phyloP scores from a whole-genome alignment of 2,888 invertebrate genomes.

The Aspidiotus rigidus region DNA sequence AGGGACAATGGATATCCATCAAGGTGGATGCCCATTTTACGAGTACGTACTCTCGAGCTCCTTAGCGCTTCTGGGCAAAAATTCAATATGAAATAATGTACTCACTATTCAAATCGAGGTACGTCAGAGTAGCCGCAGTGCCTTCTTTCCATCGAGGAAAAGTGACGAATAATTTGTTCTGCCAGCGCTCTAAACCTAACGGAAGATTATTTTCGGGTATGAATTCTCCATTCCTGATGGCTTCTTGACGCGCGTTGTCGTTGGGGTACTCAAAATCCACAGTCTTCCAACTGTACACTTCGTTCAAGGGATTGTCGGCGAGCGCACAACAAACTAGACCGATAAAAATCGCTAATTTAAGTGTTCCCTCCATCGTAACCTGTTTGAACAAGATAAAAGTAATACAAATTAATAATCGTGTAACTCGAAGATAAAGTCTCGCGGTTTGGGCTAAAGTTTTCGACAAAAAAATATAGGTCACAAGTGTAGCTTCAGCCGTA shows the following conservation, averaged over 20 bases:
- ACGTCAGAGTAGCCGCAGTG: constrained; percentile 60
- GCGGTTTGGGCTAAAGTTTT: too few species aligned
- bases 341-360: constrained; percentile 5
- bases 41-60: too few species aligned
- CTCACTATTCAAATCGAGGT: constrained; percentile 48
- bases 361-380: background rate
- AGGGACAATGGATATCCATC: too few species aligned
- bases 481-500: too few species aligned
- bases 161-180: constrained; percentile 52
- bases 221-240: constrained; percentile 53
- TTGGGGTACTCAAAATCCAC: constrained; percentile 59
- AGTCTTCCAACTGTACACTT: constrained; percentile 61
- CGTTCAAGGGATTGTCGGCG: constrained; percentile 45
- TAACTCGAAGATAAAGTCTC: too few species aligned
- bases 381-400: background rate
- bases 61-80: too few species aligned
- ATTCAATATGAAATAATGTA: background rate
- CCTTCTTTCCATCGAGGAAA: constrained; percentile 63
- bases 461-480: too few species aligned
- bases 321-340: constrained; percentile 3
- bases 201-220: constrained; percentile 59
- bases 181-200: constrained; percentile 61
- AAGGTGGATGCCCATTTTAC: too few species aligned
- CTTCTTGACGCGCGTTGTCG: constrained; percentile 51
- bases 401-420: too few species aligned